Conservation (phyloP, 2,888 invertebrate species). For the Macrophya alboannulata region DNA sequence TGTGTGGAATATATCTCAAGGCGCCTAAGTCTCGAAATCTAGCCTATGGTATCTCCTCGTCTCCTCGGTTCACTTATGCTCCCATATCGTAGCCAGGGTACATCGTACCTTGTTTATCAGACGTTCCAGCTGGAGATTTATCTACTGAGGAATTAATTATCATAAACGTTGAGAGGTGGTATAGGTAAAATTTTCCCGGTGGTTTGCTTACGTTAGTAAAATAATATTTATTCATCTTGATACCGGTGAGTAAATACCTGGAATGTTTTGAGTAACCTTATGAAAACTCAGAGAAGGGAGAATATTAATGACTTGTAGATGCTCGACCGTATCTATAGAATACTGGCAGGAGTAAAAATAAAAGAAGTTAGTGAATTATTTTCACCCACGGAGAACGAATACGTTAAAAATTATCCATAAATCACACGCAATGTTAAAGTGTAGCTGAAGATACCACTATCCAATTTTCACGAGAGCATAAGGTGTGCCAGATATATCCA, state of each 20-base stretch:
- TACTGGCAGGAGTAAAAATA: neutral
- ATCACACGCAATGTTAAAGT: constrained; percentile 27
- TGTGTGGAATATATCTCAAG: constrained; percentile 4
- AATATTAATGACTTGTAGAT: constrained; percentile 33
- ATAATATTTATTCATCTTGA: constrained; percentile 51
- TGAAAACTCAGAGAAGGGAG: constrained; percentile 31
- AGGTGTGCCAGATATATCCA: constrained; percentile 37
- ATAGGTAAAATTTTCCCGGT: neutral
- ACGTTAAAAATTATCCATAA: constrained; percentile 34
- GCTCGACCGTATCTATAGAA: neutral
- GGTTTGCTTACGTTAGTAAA: constrained; percentile 33
- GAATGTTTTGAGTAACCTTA: constrained; percentile 29
- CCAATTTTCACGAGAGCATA: constrained; percentile 41
- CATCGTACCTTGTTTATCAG: constrained; percentile 11
- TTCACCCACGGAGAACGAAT: constrained; percentile 6
- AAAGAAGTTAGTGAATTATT: neutral
- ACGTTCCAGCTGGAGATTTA: neutral
- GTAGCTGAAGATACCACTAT: constrained; percentile 36
- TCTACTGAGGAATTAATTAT: constrained; percentile 20
- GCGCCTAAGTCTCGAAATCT: neutral
- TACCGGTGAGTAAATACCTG: constrained; percentile 9
- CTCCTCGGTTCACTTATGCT: constrained; percentile 3
- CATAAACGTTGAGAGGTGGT: constrained; percentile 17
- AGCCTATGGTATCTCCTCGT: constrained; percentile 1
- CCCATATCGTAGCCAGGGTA: neutral